Evolutionary conservation across 2,113 vertebrate genomes (phyloP).

Genomic region (Salvelinus alpinus): DNA sequence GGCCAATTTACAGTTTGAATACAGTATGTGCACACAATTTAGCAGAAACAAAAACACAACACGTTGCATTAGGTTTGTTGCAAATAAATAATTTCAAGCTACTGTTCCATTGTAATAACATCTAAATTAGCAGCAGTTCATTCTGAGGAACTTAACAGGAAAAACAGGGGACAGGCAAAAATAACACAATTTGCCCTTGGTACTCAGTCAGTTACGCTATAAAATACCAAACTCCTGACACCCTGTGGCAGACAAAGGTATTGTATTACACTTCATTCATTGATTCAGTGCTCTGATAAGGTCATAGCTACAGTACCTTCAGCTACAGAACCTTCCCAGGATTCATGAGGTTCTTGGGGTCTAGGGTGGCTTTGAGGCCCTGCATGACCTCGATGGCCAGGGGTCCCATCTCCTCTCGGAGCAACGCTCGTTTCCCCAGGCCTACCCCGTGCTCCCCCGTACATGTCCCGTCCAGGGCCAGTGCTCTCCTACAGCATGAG

Average conservation of each 20-base stretch:
- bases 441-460: slow-evolving; percentile 94
- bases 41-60: not conserved
- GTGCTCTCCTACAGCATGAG: slow-evolving; percentile 74
- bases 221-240: slow-evolving; percentile 31
- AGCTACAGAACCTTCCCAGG: slow-evolving; percentile 79
- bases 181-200: not conserved
- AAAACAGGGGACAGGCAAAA: not conserved
- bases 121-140: not conserved
- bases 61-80: not conserved
- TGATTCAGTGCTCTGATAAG: not conserved
- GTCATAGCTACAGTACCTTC: not conserved
- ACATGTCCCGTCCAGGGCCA: slow-evolving; percentile 86
- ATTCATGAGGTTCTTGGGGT: slow-evolving; percentile 86
- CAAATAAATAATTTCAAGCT: not conserved
- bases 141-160: not conserved
- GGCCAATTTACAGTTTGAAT: not conserved
- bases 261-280: not conserved
- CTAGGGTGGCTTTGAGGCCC: slow-evolving; percentile 80
- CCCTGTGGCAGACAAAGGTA: slow-evolving; percentile 18
- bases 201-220: not conserved
- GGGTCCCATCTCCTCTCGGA: slow-evolving; percentile 84
- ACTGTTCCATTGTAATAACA: not conserved
- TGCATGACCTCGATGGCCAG: slow-evolving; percentile 78
- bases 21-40: not conserved
- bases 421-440: slow-evolving; percentile 83